Evolutionary conservation across 2,888 invertebrate species (phyloP), one percentile per base, ranked within the genome.

Genomic region (Zygogramma bicolorata): DNA sequence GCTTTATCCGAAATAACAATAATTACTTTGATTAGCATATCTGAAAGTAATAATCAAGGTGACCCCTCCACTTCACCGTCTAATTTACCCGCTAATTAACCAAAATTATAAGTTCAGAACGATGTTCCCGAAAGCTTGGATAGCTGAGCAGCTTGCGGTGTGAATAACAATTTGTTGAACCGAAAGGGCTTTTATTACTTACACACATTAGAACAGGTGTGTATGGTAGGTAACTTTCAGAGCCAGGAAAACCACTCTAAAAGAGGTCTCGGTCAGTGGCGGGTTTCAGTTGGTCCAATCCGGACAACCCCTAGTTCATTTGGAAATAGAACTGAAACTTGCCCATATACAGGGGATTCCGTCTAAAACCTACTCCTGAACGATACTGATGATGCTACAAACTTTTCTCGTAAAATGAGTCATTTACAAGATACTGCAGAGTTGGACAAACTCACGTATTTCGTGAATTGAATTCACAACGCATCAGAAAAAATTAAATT

Each of bases 191-290:
- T 70, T 74, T 68, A 74, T 70, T 70, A 70, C 73, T 46, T 69
- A 65, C 59, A 73, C 70, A 53, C 66, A 73, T 73, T 70, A 73
- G 73, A 73, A 73, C 73, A 73, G 73, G 73, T 73, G 73, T 72
- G 70, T 70, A 65, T 59, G 63, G 70, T 70, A 60, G 65, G 70
- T 73, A 73, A 74, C 70, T 74, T 74, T 60, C 68, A 57, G 63
- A 58, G 60, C 67, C 38, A 62, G 59, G 65, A 74, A 70, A 70
- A 71, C 67, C 68, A 71, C 68, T 63, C 58, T 27, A 22, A 53
- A 53, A 53, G 53, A 53, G 53, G 53, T 27, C 53, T 53, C n/a
- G 53, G 53, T 53, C 53, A 53, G 53, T 53, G 53, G 53, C 53
- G 53, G 53, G 53, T 22, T n/a, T 13, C n/a, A 10, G 13, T 7